Evolutionary conservation across 2,888 invertebrate genomes (phyloP), one percentile per base, ranked within the genome.

Genomic region (Acrobasis consociella): DNA sequence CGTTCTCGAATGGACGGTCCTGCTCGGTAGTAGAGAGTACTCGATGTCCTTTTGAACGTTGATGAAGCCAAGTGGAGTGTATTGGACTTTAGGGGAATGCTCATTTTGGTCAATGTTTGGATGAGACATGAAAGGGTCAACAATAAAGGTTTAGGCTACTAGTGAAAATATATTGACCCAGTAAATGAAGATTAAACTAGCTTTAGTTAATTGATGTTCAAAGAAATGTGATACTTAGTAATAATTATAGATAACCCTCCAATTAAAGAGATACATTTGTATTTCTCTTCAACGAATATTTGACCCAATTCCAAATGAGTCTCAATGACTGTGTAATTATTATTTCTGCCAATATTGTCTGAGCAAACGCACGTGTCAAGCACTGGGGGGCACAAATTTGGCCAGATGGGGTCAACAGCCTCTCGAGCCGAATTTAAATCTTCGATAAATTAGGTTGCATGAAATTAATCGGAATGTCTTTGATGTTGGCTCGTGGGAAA

Each of bases 351-450:
- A 83, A 79, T 76, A 78, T 69, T 69, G 65, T 69, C 65, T 71
- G 66, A 68, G 65, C 67, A 72, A 74, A 74, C 76, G 71, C 82
- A 82, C 77, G 80, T 81, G 82, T 71, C 72, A 69, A 76, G 62
- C 69, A 62, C 73, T 73, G 81, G 82, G 82, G 82, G 80, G 78
- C 78, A 73, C 72, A 74, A 76, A 80, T 83, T 82, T 74, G 82
- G 78, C 67, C 52, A 5, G 52, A 42, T 56, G 70, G 69, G 86
- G 84, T 88, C 85, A 80, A 73, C 69, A 77, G 70, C 83, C 87
- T 68, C 61, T 74, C 82, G 84, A 67, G 64, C 65, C 64, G 58
- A 74, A 67, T 69, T 66, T 66, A 42, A 17, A 42, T 11, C 13
- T 42, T 42, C 15, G 5, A 56, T 72, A 49, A 15, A 49, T 22